Evolutionary conservation across 2,113 vertebrate species (phyloP).

Genomic region (Euleptes europaea): DNA sequence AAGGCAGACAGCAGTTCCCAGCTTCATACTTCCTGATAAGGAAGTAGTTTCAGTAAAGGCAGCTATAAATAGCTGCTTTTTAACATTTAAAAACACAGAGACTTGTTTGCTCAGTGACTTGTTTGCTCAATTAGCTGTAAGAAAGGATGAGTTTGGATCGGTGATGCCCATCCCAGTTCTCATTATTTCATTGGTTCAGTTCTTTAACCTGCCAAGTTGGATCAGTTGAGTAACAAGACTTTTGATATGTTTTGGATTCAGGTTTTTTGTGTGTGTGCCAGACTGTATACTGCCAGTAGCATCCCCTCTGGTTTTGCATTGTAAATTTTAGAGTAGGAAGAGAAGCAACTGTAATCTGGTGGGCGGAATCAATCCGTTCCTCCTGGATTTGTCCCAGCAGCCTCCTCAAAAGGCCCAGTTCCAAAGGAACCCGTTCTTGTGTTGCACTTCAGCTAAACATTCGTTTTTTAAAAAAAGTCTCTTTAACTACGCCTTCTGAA

Average conservation of each 20-base stretch:
- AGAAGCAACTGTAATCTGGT: neutral
- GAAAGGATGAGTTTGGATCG: neutral
- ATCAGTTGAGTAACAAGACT: neutral
- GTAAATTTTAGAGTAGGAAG: neutral
- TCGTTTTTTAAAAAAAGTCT: neutral
- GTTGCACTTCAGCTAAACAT: neutral
- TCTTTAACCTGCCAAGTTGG: neutral
- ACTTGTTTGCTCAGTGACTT: slow-evolving; percentile 64
- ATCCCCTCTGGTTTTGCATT: slow-evolving; percentile 1
- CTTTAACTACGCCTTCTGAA: neutral
- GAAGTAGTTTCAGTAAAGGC: slow-evolving; percentile 75
- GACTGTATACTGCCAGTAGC: slow-evolving; percentile 19
- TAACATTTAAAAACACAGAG: slow-evolving; percentile 57
- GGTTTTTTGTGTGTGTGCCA: neutral
- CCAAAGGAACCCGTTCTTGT: neutral
- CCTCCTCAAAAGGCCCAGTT: neutral
- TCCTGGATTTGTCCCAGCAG: neutral
- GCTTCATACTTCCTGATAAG: slow-evolving; percentile 79
- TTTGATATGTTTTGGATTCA: neutral
- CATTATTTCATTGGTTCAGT: neutral
- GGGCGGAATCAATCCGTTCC: neutral
- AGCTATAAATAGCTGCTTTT: slow-evolving; percentile 77
- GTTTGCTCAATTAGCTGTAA: slow-evolving; percentile 54
- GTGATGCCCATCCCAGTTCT: neutral
- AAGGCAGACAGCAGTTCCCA: slow-evolving; percentile 77